Base-by-base conservation (phyloP, 2,797 vertebrate species). In the Diceros bicornis region DNA sequence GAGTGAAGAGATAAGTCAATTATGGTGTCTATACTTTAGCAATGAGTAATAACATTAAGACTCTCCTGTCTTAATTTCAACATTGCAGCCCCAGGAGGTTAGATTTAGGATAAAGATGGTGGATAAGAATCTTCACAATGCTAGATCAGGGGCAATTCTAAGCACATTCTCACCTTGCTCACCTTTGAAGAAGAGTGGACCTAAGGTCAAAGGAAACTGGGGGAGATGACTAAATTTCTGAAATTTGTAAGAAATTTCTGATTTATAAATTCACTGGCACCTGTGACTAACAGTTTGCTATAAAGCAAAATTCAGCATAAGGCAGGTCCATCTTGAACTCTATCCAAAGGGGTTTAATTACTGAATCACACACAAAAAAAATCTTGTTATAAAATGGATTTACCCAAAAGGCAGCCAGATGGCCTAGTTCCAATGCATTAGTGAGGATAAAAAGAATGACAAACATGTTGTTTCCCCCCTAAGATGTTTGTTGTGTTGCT, bases 311-410 rank as follows among this genome's bases (percentile, higher is more conserved):
- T 97, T 95, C 94, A 94, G 95, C 97, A 98, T 97, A 97, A 97
- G 95, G 95, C 94, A 96, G 84, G 97, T 98, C 97, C 97, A 97
- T 95, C 87, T 96, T 98, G 97, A 98, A 97, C 89, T 89, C 86
- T 96, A 97, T 98, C 97, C 98, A 98, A 98, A 83, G 64, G 86
- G 96, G 95, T 93, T 97, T 98, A 98, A 97, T 96, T 97, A 98
- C 91, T 95, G 93, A 98, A 97, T 97, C 91, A 55, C 89, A 93
- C 85, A 96, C 96, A 94, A 79, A 82, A 78, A 96, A 96, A 98
- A 97, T 97, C 93, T 95, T 96, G 96, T 95, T 98, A 97, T 96
- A 97, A 97, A 96, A 97, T 97, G 97, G 93, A 96, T 96, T 98
- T 97, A 93, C 97, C 96, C 96, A 96, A 97, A 97, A 97, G 89